Conservation (phyloP, 2,113 vertebrate genomes). For the Centropus unirufus region DNA sequence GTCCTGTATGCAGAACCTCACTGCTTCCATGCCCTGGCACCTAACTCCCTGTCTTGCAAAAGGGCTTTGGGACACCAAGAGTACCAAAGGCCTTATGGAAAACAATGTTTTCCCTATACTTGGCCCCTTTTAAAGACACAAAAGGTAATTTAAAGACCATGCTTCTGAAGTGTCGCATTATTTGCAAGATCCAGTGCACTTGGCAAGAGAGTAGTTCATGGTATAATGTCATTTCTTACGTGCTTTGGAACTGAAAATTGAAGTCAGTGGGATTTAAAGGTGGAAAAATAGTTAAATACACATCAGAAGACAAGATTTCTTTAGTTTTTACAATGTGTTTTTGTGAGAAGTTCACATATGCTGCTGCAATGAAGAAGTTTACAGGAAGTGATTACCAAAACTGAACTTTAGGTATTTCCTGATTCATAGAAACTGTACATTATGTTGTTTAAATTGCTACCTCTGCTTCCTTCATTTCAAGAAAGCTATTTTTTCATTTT, state of each 20-base stretch:
- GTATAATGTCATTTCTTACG: not conserved
- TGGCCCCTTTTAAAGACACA: not conserved
- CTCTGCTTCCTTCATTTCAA: not conserved
- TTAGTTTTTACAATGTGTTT: not conserved
- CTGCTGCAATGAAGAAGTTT: not conserved
- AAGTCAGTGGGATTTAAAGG: not conserved
- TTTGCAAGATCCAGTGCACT: not conserved
- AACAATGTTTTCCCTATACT: not conserved
- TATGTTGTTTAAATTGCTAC: not conserved
- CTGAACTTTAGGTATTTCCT: not conserved
- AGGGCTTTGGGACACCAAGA: not conserved
- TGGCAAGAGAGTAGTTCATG: not conserved
- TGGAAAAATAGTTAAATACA: not conserved
- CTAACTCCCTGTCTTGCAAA: not conserved
- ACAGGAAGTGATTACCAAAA: not conserved
- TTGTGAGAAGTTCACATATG: not conserved
- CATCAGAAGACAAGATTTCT: not conserved
- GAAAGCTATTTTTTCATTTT: not conserved
- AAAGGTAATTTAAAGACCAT: not conserved
- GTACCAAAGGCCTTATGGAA: not conserved
- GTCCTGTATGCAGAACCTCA: fast-evolving
- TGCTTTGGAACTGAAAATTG: not conserved
- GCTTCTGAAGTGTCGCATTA: not conserved
- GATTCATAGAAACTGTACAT: not conserved
- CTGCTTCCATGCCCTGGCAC: not conserved